Evolutionary conservation across 2,888 invertebrate genomes (phyloP), one percentile per base, ranked within the genome.

Genomic region (Blastobasis adustella): DNA sequence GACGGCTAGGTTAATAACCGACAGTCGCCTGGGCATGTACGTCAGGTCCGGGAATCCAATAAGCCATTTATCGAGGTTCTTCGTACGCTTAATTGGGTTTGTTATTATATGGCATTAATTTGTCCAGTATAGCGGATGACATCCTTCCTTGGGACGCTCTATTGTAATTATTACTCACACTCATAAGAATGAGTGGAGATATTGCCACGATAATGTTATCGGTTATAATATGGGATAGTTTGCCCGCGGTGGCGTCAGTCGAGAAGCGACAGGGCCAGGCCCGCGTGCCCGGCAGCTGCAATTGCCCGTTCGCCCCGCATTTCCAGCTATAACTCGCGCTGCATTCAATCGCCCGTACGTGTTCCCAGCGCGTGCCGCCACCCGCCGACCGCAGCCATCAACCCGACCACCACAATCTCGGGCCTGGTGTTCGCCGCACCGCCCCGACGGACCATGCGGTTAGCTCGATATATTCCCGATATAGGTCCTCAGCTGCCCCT

Each of bases 341-440:
- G 65, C 78, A 82, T 86, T 86, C 86, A 84, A 86, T 85, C 76
- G 80, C 71, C 66, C 64, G 71, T 73, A 80, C 81, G 80, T 79
- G 79, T 73, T 71, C 65, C 58, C 56, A 73, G 76, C 82, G 82
- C 82, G 82, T 83, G 82, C 84, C 79, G 76, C 75, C 76, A 64
- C 80, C 69, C 71, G 65, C 79, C 76, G 63, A 80, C 69, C 71
- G 65, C 79, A 76, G 72, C 68, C 67, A 74, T 78, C 67, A 65
- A 66, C 66, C 62, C 63, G 44, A 40, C 50, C 47, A 66, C 73
- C 67, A 79, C 74, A 77, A 78, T 82, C 82, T 75, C 65, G 76
- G 79, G 76, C 72, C 78, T 81, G 70, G 70, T 79, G 63, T 79
- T 82, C 76, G 71, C 62, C 65, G 63, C 64, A 61, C 67, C 67